Base-by-base conservation (phyloP, 2,888 invertebrate species). In the Habroteleia sp. region DNA sequence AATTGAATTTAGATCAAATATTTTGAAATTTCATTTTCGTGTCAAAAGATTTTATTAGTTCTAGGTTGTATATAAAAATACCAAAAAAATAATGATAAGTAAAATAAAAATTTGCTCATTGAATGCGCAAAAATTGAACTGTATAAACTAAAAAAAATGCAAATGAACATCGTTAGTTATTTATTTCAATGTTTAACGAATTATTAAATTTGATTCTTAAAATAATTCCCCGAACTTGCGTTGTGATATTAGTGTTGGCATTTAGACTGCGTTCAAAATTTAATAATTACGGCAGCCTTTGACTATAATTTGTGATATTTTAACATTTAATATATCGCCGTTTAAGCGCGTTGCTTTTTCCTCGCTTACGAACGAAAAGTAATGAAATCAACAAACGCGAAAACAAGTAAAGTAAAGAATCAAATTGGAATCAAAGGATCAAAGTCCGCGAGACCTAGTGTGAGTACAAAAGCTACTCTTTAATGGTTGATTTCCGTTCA, bases 351-450 rank as follows among this genome's bases (percentile, higher is more conserved):
- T 17, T 27, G 23, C 39, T 39, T 63, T 44, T 63, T 11, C 11
- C 60, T 33, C 17, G 23, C 8, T 31, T 41, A 23, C 14, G 23
- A 63, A 46, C 25, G 17, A 56, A 56, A 33, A 48, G 41, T 56
- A 72, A 72, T 58, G 65, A 65, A 72, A 65, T 72, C 72, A 72
- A 60, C 69, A 60, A 72, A 72, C 33, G 25, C 52, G 27, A 54
- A 73, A 73, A 72, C 58, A 63, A 63, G 52, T 27, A 73, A 58
- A 60, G 73, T 46, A 73, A 73, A 52, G 65, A 62, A 71, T 71
- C 48, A 56, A 62, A 71, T 71, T 63, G 56, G 46, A 60, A 50
- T 73, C 58, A 73, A 73, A 60, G 60, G 66, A 60, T 58, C 60
- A 66, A 60, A 62, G 60, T 66, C 46, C 8, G 46, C 27, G 44